Percentiles rank a stretch among this genome's conserved stretches.
Conservation (phyloP, 2,113 vertebrate species). For the Odontophorus gujanensis region DNA sequence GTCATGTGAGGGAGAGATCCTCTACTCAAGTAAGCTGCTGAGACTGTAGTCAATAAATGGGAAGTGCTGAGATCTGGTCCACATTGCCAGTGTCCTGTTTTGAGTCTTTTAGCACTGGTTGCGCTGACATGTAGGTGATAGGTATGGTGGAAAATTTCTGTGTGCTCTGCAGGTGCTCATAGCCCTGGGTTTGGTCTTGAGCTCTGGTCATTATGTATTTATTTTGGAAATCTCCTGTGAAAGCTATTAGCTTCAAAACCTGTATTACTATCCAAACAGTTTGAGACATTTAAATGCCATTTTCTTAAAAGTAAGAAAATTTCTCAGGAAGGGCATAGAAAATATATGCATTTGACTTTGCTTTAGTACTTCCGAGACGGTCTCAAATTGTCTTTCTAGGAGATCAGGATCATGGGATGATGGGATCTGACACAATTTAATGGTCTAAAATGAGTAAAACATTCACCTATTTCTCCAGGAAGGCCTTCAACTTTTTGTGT, state of each 20-base stretch:
- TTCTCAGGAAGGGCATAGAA: neutral
- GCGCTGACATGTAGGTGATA: neutral
- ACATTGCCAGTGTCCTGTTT: neutral
- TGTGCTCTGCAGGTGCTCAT: neutral
- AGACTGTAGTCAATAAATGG: rapidly evolving
- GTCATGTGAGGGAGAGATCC: rapidly evolving
- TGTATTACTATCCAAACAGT: neutral
- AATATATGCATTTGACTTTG: neutral
- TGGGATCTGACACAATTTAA: neutral
- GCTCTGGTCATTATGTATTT: neutral
- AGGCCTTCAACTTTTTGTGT: neutral
- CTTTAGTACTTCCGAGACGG: neutral
- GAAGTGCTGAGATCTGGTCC: neutral
- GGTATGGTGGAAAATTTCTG: neutral
- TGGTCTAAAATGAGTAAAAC: neutral
- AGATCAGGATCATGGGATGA: neutral
- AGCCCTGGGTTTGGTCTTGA: neutral
- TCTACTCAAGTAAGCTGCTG: neutral
- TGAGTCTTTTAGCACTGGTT: neutral
- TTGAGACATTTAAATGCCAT: rapidly evolving
- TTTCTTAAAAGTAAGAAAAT: neutral
- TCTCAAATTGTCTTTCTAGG: neutral
- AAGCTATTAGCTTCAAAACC: neutral
- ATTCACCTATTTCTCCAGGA: neutral
- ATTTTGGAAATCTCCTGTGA: neutral